Percentiles rank a stretch among this genome's conserved stretches.
These are phyloP conservation scores for Dimorphilus gyrociliatus DNA, from an alignment of 2,888 invertebrate species.

Conservation along the genomic window DNA sequence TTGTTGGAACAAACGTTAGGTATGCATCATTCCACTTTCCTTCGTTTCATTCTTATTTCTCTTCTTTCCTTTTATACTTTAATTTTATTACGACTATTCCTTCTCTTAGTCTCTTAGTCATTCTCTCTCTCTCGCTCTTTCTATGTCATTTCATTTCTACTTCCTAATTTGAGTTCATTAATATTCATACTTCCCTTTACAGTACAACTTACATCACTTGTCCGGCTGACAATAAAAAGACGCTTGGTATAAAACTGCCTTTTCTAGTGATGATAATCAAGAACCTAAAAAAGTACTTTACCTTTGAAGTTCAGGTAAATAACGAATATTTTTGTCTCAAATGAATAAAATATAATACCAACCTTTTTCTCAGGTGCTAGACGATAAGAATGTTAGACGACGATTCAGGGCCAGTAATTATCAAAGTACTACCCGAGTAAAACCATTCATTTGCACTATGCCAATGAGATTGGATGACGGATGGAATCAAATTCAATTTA, in stretches of 20 bases:
- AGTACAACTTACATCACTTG: slow-evolving; percentile 80
- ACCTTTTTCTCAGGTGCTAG: slow-evolving; percentile 5
- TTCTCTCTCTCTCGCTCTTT: too few species aligned
- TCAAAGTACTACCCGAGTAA: slow-evolving; percentile 7
- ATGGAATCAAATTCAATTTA: slow-evolving; percentile 8
- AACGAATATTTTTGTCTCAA: too few species aligned
- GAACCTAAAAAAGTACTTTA: slow-evolving; percentile 80
- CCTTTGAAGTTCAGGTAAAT: slow-evolving; percentile 91
- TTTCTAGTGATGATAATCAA: slow-evolving; percentile 86
- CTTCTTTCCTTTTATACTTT: too few species aligned
- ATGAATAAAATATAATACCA: too few species aligned
- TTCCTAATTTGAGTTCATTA: too few species aligned
- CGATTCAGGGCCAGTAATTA: slow-evolving; percentile 9
- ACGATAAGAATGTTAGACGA: slow-evolving; percentile 7
- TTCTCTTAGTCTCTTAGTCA: too few species aligned
- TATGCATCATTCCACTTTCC: slow-evolving; percentile 17
- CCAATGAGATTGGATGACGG: slow-evolving; percentile 8
- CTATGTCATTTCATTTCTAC: too few species aligned
- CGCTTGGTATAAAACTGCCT: slow-evolving; percentile 76
- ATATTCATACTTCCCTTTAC: background rate
- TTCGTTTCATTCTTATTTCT: too few species aligned
- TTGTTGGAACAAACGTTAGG: slow-evolving; percentile 78
- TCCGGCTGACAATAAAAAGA: slow-evolving; percentile 67
- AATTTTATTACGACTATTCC: too few species aligned
- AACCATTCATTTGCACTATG: slow-evolving; percentile 9